Base-by-base conservation (phyloP, 2,797 vertebrate species). In the Sebastes hubbsi region DNA sequence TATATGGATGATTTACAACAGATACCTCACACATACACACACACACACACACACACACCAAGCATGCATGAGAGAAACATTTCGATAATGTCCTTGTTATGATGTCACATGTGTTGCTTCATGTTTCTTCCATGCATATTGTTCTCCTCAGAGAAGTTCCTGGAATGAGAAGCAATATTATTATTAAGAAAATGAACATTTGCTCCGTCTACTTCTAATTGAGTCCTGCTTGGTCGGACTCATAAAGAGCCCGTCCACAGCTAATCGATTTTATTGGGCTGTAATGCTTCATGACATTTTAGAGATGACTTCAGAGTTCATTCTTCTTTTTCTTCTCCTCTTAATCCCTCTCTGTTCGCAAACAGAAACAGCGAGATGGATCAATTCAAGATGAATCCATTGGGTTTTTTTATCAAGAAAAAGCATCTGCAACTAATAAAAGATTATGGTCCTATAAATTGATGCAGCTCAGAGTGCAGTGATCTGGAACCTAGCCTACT, bases 201-300 rank as follows among this genome's bases (percentile, higher is more conserved):
- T 34, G 38, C 27, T 6, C 38, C 38, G 49, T 62, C 76, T 89
- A 87, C 25, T 85, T 80, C 18, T 72, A 66, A 88, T 86, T 85
- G 77, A 67, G 36, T 56, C 24, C 46, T 77, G 34, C 4, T 11
- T 36, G 68, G 72, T 66, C 56, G 11, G 72, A 82, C 46, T 72
- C 76, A 62, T 67, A 38, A 66, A 67, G 49, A 27, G 3, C 14
- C 24, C 29, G 61, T 67, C 60, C 83, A 59, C 22, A 25, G 72
- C 69, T 84, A 66, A 88, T 90, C 77, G 71, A 78, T 86, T 87
- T 84, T 61, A 81, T 70, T 84, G 62, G 54, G 70, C 49, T 75
- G 65, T 77, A 46, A 54, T 71, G 63, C 82, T 85, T 79, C 52
- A 54, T 85, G 83, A 64, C 42, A 56, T 62, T 58, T 78, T 66